phyloP scores from a whole-genome alignment of 1,140 invertebrate genomes.

The Euura saliciscinereae region DNA sequence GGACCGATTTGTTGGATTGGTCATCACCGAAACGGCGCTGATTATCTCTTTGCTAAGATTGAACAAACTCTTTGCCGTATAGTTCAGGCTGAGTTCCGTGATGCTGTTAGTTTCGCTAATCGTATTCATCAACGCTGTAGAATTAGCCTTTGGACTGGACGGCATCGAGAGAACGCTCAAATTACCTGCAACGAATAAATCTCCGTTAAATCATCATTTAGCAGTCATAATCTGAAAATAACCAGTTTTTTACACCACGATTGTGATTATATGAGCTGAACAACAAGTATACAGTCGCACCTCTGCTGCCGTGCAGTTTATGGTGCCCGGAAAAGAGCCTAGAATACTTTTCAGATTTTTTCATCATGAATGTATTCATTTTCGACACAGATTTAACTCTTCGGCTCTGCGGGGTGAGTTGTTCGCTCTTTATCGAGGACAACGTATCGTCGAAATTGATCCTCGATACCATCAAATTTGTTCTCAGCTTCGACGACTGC shows the following conservation, averaged over 20 bases:
- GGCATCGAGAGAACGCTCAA: constrained; percentile 30
- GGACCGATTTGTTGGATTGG: neutral
- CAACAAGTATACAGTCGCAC: neutral
- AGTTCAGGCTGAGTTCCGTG: constrained; percentile 25
- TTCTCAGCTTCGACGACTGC: constrained; percentile 15
- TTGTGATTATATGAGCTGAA: too few relatives aligned
- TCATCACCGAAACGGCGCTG: neutral
- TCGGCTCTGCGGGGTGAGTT: constrained; percentile 9
- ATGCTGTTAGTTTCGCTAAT: constrained; percentile 22
- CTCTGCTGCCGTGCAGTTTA: neutral
- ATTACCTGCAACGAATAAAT: constrained; percentile 25
- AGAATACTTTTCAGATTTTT: constrained; percentile 37
- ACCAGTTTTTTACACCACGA: too few relatives aligned
- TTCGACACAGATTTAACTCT: constrained; percentile 14
- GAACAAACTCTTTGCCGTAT: constrained; percentile 20
- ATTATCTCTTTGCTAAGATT: constrained; percentile 18
- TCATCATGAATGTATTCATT: constrained; percentile 20
- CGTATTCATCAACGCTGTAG: constrained; percentile 27
- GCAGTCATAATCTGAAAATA: too few relatives aligned
- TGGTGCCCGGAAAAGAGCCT: constrained; percentile 30
- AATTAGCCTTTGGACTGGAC: constrained; percentile 29
- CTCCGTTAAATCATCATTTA: neutral
- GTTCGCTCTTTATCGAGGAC: constrained; percentile 24
- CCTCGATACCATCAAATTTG: constrained; percentile 35
- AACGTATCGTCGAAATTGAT: constrained; percentile 46